Evolutionary conservation across 1,140 invertebrate species (phyloP), one percentile per base, ranked within the genome.

Genomic region (Agrilus planipennis): DNA sequence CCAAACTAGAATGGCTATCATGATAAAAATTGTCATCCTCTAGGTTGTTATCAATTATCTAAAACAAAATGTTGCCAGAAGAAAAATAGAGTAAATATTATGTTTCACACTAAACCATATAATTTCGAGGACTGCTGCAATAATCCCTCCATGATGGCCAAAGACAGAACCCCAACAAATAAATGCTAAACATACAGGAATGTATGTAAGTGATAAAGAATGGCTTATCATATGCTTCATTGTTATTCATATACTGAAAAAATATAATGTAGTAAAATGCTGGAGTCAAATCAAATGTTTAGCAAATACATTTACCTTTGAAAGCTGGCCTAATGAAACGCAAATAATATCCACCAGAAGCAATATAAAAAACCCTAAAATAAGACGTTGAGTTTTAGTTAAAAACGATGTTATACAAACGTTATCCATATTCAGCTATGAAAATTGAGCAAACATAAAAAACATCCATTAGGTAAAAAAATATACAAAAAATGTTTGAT

Each of bases 131-230:
- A 46, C 73, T 72, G 34, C 70, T 71, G 52, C 84, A 89, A 40
- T 79, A 75, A 37, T 83, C 75, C 56, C 81, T 70, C 87, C 86
- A 92, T 15, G 84, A 79, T 38, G 76, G 76, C 71, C 82, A 83
- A 46, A 89, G 76, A 35, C 85, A 71, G 49, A 90, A 79, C 16
- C 87, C 84, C 40, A 86, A 60, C 34, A 91, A 64, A 60, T 90
- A 92, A 15, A 89, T 60, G 2, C 77, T 77, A 57, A 91, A 89
- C 82, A 92, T 83, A 5, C 81, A 83, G 7, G 84, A 89, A 63
- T 89, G 89, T 22, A 89, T 63, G 60, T 89, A 92, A 5, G 87
- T 89, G 49, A 75, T 88, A 61, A 90, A 91, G 64, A 88, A 90
- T 39, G 88, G 86, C 53, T 90, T 90, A 55, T 85, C 72, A 57